Percentiles rank a stretch among this genome's conserved stretches.
Evolutionary conservation across 37 sponge, comb jelly and placozoan species (phyloP).

Genomic region (Geodia barretti): DNA sequence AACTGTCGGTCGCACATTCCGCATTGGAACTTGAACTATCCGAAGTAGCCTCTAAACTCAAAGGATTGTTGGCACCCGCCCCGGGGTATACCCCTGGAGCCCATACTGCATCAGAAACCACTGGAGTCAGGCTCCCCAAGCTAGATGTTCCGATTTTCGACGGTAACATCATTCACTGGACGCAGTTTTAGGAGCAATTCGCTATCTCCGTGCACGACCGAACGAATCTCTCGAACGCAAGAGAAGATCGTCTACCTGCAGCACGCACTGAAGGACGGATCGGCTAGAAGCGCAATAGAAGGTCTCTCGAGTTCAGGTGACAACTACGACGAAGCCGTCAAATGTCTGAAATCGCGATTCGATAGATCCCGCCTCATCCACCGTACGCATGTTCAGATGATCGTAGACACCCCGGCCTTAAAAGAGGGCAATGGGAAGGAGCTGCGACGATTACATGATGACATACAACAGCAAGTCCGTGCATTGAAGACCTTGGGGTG

Average conservation of each 20-base stretch:
- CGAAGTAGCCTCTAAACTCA: conserved; percentile 17
- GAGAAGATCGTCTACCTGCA: conserved; percentile 53
- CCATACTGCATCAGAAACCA: neutral
- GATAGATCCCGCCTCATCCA: conserved; percentile 48
- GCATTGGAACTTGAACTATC: conserved; percentile 14
- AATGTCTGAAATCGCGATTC: conserved; percentile 44
- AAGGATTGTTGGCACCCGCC: conserved; percentile 5
- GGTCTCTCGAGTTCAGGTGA: conserved; percentile 56
- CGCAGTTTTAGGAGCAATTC: conserved; percentile 50
- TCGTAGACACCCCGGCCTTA: conserved; percentile 33
- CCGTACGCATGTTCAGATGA: conserved; percentile 41
- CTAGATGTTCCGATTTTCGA: conserved; percentile 11
- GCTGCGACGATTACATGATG: conserved; percentile 35
- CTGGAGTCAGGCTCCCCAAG: neutral
- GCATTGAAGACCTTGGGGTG: conserved; percentile 46
- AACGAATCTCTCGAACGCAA: conserved; percentile 26
- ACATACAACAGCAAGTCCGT: conserved; percentile 47
- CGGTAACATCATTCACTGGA: conserved; percentile 59
- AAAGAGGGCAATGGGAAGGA: conserved; percentile 49
- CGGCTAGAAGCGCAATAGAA: conserved; percentile 50
- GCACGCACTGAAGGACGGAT: conserved; percentile 40
- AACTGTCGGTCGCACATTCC: conserved; percentile 15
- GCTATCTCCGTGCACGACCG: conserved; percentile 34
- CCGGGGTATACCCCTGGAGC: neutral
- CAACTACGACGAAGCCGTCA: conserved; percentile 46